phyloP scores from a whole-genome alignment of 1,140 invertebrate species.

The Aphelenchoides avenae region DNA sequence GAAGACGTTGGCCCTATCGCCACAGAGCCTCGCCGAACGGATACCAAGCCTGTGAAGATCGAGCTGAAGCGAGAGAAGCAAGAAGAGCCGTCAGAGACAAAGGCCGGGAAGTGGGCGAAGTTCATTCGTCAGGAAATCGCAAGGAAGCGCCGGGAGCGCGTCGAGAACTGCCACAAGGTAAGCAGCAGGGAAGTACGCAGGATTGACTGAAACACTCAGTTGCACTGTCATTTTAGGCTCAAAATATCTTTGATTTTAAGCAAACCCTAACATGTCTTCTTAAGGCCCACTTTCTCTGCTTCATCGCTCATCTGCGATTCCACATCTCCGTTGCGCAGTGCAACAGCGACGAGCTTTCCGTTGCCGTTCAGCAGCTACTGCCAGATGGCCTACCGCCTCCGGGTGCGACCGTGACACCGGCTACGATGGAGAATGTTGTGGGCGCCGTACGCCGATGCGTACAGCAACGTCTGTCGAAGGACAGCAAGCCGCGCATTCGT shows the following conservation, averaged over 20 bases:
- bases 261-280: neutral
- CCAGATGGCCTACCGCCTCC: constrained; percentile 1
- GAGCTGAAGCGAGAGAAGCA: constrained; percentile 11
- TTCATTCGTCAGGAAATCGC: constrained; percentile 22
- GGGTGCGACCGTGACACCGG: constrained; percentile 7
- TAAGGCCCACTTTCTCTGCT: constrained; percentile 29
- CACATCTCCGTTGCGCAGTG: constrained; percentile 11
- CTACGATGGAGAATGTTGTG: constrained; percentile 8
- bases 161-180: constrained; percentile 15
- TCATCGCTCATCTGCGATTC: constrained; percentile 19
- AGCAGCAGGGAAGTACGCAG: constrained; percentile 7
- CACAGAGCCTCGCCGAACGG: constrained; percentile 2
- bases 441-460: neutral
- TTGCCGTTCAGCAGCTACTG: neutral
- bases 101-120: constrained; percentile 32
- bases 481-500: constrained; percentile 4
- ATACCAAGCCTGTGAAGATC: constrained; percentile 4
- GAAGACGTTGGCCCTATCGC: constrained; percentile 11
- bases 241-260: constrained; percentile 2
- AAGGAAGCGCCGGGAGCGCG: constrained; percentile 26
- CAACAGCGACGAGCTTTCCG: neutral
- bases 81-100: constrained; percentile 25
- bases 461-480: constrained; percentile 3
- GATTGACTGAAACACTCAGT: constrained; percentile 10
- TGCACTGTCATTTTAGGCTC: constrained; percentile 6